phyloP scores from a whole-genome alignment of 2,888 invertebrate genomes.

The Arge pagana region DNA sequence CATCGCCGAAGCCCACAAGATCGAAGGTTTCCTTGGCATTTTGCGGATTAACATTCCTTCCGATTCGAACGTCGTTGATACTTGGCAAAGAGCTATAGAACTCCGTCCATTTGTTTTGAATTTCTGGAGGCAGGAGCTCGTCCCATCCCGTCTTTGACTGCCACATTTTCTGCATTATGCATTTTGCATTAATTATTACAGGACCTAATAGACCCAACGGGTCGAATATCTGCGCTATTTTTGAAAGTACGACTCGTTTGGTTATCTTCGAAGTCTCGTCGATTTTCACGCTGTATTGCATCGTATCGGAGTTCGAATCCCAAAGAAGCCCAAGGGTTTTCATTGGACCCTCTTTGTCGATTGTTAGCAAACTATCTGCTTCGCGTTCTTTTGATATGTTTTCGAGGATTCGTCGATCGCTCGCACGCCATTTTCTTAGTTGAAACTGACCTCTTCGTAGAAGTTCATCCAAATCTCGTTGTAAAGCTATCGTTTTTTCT shows the following conservation, averaged over 20 bases:
- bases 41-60: slow-evolving; percentile 1
- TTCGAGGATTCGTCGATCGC: slow-evolving; percentile 13
- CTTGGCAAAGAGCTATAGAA: not conserved
- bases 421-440: slow-evolving; percentile 29
- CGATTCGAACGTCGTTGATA: not conserved
- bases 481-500: slow-evolving; percentile 21
- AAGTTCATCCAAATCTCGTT: slow-evolving; percentile 18
- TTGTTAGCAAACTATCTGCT: slow-evolving; percentile 1
- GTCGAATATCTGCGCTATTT: slow-evolving; percentile 26
- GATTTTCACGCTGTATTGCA: not conserved
- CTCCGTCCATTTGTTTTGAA: not conserved
- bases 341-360: slow-evolving; percentile 21
- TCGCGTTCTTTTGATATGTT: slow-evolving; percentile 9
- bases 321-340: slow-evolving; percentile 22
- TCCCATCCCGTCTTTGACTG: slow-evolving; percentile 4
- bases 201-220: slow-evolving; percentile 30
- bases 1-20: slow-evolving; percentile 35
- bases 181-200: slow-evolving; percentile 20
- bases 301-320: slow-evolving; percentile 5
- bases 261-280: not conserved
- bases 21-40: not conserved
- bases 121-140: not conserved
- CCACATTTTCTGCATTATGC: slow-evolving; percentile 9
- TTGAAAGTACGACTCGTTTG: slow-evolving; percentile 21
- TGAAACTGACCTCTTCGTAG: slow-evolving; percentile 22